Evolutionary conservation across 1,140 invertebrate genomes (phyloP).

Genomic region (Cydia splendana): DNA sequence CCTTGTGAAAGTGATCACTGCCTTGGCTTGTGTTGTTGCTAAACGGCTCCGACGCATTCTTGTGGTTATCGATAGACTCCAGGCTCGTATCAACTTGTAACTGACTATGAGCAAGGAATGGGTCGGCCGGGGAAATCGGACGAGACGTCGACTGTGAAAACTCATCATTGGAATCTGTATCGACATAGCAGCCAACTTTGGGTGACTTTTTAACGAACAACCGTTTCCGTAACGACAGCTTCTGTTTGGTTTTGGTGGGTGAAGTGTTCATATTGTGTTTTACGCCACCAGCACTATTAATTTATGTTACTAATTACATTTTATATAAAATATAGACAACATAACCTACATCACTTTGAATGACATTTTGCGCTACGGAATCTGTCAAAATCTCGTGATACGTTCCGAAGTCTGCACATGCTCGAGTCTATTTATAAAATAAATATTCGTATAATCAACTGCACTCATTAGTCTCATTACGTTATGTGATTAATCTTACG

Average conservation of each 20-base stretch:
- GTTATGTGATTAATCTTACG: background rate
- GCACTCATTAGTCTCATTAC: background rate
- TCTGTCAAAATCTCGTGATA: constrained; percentile 38
- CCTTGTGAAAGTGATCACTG: constrained; percentile 49
- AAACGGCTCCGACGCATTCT: constrained; percentile 51
- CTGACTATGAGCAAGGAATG: constrained; percentile 70
- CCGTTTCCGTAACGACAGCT: constrained; percentile 74
- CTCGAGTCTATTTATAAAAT: background rate
- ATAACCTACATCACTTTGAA: constrained; percentile 64
- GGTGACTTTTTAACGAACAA: constrained; percentile 78
- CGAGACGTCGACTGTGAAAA: constrained; percentile 65
- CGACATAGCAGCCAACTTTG: constrained; percentile 77
- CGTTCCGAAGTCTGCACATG: constrained; percentile 18
- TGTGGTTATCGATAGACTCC: constrained; percentile 49
- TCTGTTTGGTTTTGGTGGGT: constrained; percentile 74
- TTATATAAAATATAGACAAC: constrained; percentile 72
- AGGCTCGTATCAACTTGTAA: constrained; percentile 52
- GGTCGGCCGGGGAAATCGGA: constrained; percentile 72
- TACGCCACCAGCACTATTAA: constrained; percentile 56
- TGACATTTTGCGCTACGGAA: constrained; percentile 57
- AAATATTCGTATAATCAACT: background rate
- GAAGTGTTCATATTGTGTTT: constrained; percentile 75
- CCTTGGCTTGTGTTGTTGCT: constrained; percentile 49
- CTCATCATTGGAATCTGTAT: constrained; percentile 74
- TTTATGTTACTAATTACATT: constrained; percentile 78